These are phyloP conservation scores for Sisor rabdophorus DNA, from an alignment of 2,113 vertebrate genomes.

Conservation along the genomic window DNA sequence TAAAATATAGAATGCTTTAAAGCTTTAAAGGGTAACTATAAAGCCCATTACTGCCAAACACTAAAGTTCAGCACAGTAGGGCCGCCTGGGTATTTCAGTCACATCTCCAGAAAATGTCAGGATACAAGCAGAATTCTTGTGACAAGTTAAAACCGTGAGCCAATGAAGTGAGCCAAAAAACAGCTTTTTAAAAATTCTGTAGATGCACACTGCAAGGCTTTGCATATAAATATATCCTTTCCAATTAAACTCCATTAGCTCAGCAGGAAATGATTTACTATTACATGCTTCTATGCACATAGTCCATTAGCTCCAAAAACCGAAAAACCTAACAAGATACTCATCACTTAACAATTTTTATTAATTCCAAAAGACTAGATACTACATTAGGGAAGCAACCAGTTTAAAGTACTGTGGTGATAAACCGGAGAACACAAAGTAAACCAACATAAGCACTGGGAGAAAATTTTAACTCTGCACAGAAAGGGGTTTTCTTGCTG, in stretches of 20 bases:
- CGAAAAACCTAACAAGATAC: slow-evolving; percentile 3
- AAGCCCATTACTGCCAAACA: slow-evolving; percentile 20
- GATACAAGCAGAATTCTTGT: slow-evolving; percentile 28
- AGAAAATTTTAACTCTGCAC: too few relatives aligned
- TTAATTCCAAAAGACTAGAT: neutral
- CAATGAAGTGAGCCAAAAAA: slow-evolving; percentile 22
- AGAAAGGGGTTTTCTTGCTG: too few relatives aligned
- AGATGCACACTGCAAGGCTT: slow-evolving; percentile 26
- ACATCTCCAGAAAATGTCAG: slow-evolving; percentile 13
- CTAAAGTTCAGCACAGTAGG: slow-evolving; percentile 26
- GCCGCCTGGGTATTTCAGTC: slow-evolving; percentile 31
- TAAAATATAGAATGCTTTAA: neutral
- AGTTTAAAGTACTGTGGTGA: neutral
- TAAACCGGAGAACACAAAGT: too few relatives aligned
- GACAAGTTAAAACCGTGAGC: slow-evolving; percentile 42
- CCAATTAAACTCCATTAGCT: slow-evolving; percentile 29
- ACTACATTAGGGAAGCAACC: neutral
- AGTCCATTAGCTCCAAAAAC: slow-evolving; percentile 13
- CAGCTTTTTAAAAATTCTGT: slow-evolving; percentile 15
- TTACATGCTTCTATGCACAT: slow-evolving; percentile 29
- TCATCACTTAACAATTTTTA: neutral
- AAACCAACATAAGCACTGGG: too few relatives aligned
- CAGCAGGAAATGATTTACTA: slow-evolving; percentile 26
- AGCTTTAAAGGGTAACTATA: neutral
- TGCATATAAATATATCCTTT: slow-evolving; percentile 35